A percentile compares a stretch with the other conserved stretches of the same genome.
Evolutionary conservation across 2,888 invertebrate genomes (phyloP).

Genomic region (Syrista parreyssii): DNA sequence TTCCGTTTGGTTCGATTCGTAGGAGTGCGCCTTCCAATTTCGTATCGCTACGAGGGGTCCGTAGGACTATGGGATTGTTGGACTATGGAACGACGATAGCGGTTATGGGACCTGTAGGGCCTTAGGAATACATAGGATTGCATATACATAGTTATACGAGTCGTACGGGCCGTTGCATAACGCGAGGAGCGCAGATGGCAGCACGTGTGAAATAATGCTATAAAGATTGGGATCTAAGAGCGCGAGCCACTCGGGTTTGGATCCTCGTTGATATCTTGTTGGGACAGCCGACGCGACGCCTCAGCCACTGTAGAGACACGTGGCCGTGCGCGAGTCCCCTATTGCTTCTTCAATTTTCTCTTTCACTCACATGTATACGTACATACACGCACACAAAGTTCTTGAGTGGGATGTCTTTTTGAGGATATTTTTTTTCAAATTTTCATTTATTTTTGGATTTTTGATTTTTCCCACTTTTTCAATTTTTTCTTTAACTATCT

Average conservation of each 20-base stretch:
- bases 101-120: not conserved
- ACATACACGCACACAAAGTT: not conserved
- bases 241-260: not conserved
- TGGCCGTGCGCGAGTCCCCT: not conserved
- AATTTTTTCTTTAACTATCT: not conserved
- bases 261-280: not conserved
- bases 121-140: not conserved
- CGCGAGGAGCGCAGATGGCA: constrained; percentile 9
- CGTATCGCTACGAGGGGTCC: constrained; percentile 23
- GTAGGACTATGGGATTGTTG: constrained; percentile 11
- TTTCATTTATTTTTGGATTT: not conserved
- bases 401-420: not conserved
- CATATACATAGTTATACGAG: not conserved
- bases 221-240: constrained; percentile 21
- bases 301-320: not conserved
- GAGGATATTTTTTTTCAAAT: not conserved
- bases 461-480: not conserved
- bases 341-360: not conserved
- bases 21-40: constrained; percentile 14
- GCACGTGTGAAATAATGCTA: constrained; percentile 25
- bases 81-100: constrained; percentile 13
- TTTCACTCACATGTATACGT: no score
- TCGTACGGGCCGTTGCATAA: constrained; percentile 16
- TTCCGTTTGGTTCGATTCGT: constrained; percentile 5
- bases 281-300: not conserved